Evolutionary conservation across 1,140 invertebrate genomes (phyloP), one percentile per base, ranked within the genome.

Genomic region (Drosophila navojoa): DNA sequence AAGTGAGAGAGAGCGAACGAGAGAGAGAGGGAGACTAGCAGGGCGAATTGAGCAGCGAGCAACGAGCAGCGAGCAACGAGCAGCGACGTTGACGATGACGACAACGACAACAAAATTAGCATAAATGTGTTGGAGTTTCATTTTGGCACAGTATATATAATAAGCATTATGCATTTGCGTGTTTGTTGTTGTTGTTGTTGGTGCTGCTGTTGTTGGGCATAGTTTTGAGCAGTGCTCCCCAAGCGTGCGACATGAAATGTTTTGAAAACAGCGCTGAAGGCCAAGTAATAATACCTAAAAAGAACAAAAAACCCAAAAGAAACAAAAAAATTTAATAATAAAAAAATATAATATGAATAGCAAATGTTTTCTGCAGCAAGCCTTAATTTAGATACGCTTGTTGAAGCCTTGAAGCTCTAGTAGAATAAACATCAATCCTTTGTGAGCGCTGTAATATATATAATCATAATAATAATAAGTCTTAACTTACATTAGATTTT

Each of bases 51-150:
- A 38, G 42, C n/a, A 7, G 42, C 10, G 40, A 15, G 40, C 5
- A 7, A 15, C 10, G 40, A 15, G 40, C 27, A 29, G 5, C 27
- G 49, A 63, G 22, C 16, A 38, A 11, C 13, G 27, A 25, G 16
- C 44, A 45, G 15, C 54, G 63, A 54, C 40, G 64, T 50, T 69
- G 71, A 73, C 71, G 71, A 69, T 69, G 57, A 73, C 71, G 71
- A 69, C 64, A 69, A 73, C 71, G 64, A 69, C 71, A 73, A 69
- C 57, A 58, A 73, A 73, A 73, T 73, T 73, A 73, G 71, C 71
- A 73, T 73, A 73, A 73, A 73, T 73, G 71, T 73, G 71, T 57
- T 73, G 71, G 71, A 73, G 71, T 73, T 73, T 73, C 71, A 73
- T 73, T 73, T 69, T 69, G 71, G 71, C 71, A 68, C 64, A 73